phyloP scores from a whole-genome alignment of 1,140 invertebrate genomes.

The Armadillidium nasatum region DNA sequence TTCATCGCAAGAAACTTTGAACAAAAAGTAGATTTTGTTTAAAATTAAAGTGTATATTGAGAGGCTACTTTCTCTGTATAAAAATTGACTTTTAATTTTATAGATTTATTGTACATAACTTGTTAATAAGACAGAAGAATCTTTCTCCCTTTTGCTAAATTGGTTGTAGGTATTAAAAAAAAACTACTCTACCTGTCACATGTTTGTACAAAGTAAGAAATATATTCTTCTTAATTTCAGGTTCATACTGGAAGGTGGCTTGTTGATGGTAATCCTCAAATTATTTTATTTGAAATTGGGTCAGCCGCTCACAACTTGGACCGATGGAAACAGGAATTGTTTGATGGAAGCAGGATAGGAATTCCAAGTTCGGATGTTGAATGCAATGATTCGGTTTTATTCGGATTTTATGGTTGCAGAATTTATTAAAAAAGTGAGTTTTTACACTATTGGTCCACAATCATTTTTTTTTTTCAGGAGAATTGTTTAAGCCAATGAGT shows the following conservation, averaged over 20 bases:
- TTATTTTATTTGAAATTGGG: conserved; percentile 96
- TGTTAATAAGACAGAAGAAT: too few species aligned
- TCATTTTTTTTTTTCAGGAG: too few species aligned
- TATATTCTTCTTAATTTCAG: conserved; percentile 10
- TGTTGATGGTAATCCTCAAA: conserved; percentile 97
- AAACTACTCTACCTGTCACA: too few species aligned
- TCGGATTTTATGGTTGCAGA: conserved; percentile 93
- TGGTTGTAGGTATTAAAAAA: too few species aligned
- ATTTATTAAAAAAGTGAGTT: conserved; percentile 74
- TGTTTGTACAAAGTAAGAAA: too few species aligned
- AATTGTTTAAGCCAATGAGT: too few species aligned
- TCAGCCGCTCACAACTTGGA: conserved; percentile 94
- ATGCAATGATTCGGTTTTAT: conserved; percentile 93
- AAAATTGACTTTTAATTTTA: neutral
- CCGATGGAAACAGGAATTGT: conserved; percentile 90
- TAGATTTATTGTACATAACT: too few species aligned
- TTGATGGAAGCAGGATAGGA: conserved; percentile 78
- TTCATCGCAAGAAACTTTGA: neutral
- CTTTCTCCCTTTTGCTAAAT: too few species aligned
- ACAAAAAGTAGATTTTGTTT: neutral
- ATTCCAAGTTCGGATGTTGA: conserved; percentile 94
- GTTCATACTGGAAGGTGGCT: conserved; percentile 93
- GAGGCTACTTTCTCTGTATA: neutral
- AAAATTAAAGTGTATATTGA: neutral
- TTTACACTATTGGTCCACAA: neutral